Conservation (phyloP, 2,113 vertebrate species). For the Oreochromis tanganicae region DNA sequence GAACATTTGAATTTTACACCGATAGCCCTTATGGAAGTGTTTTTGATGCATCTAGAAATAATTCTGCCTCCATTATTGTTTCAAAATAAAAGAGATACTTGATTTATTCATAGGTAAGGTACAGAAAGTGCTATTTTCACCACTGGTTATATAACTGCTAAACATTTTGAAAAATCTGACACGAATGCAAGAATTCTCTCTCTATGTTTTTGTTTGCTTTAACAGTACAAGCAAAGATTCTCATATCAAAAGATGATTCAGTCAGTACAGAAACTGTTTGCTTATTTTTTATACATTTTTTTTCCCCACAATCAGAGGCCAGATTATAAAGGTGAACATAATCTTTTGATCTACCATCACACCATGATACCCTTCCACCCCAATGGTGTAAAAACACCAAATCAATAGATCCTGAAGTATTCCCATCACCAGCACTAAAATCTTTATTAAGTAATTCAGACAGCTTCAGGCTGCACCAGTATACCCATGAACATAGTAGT, state of each 20-base stretch:
- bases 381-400: background rate
- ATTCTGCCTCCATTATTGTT: background rate
- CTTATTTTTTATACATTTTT: background rate
- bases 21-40: background rate
- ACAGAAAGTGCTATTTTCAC: background rate
- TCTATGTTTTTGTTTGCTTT: background rate
- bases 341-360: background rate
- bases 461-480: background rate
- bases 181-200: background rate
- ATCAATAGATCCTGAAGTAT: background rate
- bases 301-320: accelerated
- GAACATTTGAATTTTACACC: background rate
- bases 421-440: background rate
- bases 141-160: background rate
- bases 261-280: background rate
- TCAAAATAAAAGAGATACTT: background rate
- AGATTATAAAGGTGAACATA: background rate
- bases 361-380: background rate
- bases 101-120: background rate
- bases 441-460: background rate
- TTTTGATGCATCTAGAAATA: background rate
- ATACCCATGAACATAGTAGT: background rate
- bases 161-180: background rate
- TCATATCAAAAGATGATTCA: background rate
- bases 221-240: background rate